These are phyloP conservation scores for Stegodyphus dumicola DNA, from an alignment of 1,140 invertebrate genomes.

Conservation along the genomic window DNA sequence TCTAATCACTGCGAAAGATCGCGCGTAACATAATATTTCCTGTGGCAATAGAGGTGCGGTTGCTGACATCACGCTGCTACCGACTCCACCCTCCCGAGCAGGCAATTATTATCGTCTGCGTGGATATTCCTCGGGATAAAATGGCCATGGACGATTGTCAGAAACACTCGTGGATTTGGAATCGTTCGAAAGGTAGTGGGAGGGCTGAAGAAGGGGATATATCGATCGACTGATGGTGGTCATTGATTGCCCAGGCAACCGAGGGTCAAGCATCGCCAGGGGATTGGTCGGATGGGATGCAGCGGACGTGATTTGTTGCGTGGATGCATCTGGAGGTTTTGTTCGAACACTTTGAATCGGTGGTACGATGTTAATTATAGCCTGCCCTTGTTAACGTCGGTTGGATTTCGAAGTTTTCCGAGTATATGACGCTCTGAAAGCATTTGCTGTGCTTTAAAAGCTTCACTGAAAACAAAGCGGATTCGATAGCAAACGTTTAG, in stretches of 20 bases:
- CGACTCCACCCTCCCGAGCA: slow-evolving; percentile 25
- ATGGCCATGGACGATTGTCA: slow-evolving; percentile 26
- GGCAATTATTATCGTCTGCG: slow-evolving; percentile 27
- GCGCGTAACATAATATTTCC: slow-evolving; percentile 24
- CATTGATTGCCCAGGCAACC: slow-evolving; percentile 24
- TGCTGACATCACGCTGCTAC: slow-evolving; percentile 42
- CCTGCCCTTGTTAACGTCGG: no score
- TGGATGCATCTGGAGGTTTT: background rate
- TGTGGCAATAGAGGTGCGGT: slow-evolving; percentile 50
- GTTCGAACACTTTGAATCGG: no score
- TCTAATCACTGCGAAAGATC: no score
- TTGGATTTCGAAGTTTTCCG: no score
- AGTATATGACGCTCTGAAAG: no score
- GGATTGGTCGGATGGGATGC: slow-evolving; percentile 12
- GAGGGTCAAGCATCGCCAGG: slow-evolving; percentile 37
- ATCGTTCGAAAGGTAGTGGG: background rate
- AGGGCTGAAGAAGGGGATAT: slow-evolving; percentile 4
- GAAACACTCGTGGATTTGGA: slow-evolving; percentile 9
- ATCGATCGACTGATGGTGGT: slow-evolving; percentile 20
- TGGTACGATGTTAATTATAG: no score
- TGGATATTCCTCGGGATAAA: slow-evolving; percentile 33
- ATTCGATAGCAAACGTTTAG: no score
- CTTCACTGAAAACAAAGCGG: background rate
- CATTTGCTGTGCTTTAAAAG: no score
- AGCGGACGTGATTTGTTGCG: slow-evolving; percentile 26